A percentile compares a stretch with the other conserved stretches of the same genome.
These are phyloP conservation scores for Acanthosepion lycidas DNA, from an alignment of 2,888 invertebrate species.

Conservation along the genomic window DNA sequence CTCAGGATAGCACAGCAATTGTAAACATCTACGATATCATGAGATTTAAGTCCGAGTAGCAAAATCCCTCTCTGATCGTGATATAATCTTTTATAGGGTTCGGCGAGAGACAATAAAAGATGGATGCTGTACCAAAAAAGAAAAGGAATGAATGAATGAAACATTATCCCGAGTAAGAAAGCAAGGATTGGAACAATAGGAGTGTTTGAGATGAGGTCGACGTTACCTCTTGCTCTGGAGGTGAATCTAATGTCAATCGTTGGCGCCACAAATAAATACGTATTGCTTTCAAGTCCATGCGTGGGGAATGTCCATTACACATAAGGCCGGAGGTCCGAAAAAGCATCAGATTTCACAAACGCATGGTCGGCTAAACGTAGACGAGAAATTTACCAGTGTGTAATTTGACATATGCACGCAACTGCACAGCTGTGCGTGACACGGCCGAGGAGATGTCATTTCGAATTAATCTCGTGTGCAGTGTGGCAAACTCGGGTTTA, in stretches of 20 bases:
- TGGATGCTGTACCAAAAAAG: no score
- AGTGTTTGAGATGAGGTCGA: not conserved
- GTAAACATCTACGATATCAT: no score
- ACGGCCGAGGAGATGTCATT: not conserved
- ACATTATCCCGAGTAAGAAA: not conserved
- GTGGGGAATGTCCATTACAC: not conserved
- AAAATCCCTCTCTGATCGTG: no score
- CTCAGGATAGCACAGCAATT: no score
- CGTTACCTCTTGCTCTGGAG: not conserved
- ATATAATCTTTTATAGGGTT: no score
- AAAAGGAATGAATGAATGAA: not conserved
- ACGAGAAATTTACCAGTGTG: not conserved
- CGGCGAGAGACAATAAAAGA: no score
- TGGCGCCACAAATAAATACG: slow-evolving; percentile 2
- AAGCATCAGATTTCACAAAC: not conserved
- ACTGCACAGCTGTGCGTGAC: not conserved
- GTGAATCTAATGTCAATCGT: not conserved
- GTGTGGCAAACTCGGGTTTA: not conserved
- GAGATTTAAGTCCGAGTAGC: no score
- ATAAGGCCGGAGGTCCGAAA: not conserved
- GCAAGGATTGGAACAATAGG: not conserved
- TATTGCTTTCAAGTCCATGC: not conserved
- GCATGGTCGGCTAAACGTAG: not conserved
- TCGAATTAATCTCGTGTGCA: not conserved
- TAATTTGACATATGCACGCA: slow-evolving; percentile 33